Percentiles rank a stretch among this genome's conserved stretches.
These are phyloP conservation scores for Oceanites oceanicus DNA, from an alignment of 2,113 vertebrate genomes.

Conservation along the genomic window DNA sequence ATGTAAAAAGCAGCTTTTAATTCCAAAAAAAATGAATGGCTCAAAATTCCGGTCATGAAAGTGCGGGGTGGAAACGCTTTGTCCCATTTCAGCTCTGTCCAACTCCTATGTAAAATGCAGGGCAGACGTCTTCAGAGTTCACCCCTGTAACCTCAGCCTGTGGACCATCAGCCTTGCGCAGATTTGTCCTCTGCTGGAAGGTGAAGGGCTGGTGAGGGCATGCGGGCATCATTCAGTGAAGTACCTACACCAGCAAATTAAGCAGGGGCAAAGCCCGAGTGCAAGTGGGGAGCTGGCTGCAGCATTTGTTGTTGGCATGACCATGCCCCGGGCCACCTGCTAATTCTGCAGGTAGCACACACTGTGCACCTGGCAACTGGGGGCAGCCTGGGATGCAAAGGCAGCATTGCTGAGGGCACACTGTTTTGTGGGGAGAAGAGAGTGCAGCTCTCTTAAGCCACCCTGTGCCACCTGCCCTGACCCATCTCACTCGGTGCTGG, in stretches of 20 bases:
- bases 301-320: background rate
- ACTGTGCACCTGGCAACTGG: too few relatives aligned
- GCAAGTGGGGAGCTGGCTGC: background rate
- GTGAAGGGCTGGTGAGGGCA: background rate
- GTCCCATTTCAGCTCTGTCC: background rate
- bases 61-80: background rate
- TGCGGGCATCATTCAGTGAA: background rate
- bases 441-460: background rate
- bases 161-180: background rate
- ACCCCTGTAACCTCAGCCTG: background rate
- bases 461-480: background rate
- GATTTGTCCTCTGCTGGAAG: background rate
- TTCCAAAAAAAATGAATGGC: background rate
- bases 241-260: background rate
- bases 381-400: background rate
- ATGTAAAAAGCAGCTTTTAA: slow-evolving; percentile 26
- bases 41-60: slow-evolving; percentile 33
- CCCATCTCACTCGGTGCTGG: background rate
- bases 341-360: background rate
- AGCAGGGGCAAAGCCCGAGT: background rate
- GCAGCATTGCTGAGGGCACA: background rate
- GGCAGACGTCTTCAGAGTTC: background rate
- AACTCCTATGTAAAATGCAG: background rate
- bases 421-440: background rate
- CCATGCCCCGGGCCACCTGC: too few relatives aligned